Evolutionary conservation across 23 tunicate species (phyloP).

Genomic region (Oikopleura vanhoeffeni): DNA sequence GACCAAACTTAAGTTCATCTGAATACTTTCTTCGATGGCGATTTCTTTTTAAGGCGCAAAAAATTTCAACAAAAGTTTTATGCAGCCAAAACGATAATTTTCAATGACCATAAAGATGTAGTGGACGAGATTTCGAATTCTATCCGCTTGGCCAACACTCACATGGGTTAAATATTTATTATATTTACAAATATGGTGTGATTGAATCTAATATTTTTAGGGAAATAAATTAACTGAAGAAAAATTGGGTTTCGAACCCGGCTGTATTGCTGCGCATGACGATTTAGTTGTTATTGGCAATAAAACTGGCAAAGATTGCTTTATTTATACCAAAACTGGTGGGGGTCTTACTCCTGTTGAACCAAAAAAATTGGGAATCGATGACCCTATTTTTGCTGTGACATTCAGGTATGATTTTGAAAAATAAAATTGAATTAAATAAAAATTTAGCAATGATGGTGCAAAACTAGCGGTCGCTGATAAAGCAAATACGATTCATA

Average conservation of each 20-base stretch:
- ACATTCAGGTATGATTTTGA: background rate
- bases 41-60: too few relatives aligned
- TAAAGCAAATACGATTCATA: background rate
- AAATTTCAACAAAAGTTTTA: too few relatives aligned
- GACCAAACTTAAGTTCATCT: too few relatives aligned
- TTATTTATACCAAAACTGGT: background rate
- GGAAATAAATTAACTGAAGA: background rate
- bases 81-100: too few relatives aligned
- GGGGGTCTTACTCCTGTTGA: background rate
- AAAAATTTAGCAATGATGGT: constrained; percentile 7
- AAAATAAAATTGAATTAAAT: too few relatives aligned
- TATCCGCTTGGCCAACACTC: too few relatives aligned
- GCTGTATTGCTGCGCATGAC: background rate
- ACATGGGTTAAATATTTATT: too few relatives aligned
- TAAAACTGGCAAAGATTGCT: background rate
- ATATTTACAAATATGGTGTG: too few relatives aligned
- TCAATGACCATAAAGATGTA: too few relatives aligned
- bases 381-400: constrained; percentile 1
- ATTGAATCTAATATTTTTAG: background rate
- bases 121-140: too few relatives aligned
- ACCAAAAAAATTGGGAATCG: background rate
- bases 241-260: background rate
- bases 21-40: too few relatives aligned
- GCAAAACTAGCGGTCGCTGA: constrained; percentile 1
- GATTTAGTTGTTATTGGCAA: background rate